Percentiles rank a stretch among this genome's conserved stretches.
Conservation (phyloP, 64 coral and sea anemone species). For the Stylophora pistillata region DNA sequence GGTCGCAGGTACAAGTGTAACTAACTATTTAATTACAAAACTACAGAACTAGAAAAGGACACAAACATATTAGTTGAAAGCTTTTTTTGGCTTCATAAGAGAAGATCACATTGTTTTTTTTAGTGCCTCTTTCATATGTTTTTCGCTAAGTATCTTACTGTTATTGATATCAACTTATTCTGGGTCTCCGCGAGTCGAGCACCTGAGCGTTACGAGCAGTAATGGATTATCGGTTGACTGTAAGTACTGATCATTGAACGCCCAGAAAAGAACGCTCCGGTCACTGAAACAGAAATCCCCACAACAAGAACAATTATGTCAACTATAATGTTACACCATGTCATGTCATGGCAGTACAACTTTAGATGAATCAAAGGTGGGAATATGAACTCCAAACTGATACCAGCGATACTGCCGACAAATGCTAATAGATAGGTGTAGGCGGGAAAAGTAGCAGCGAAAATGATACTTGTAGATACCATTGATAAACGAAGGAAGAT, state of each 20-base stretch:
- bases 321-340: constrained; percentile 64
- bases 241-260: constrained; percentile 60
- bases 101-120: too few species aligned
- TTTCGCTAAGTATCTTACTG: too few species aligned
- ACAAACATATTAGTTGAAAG: too few species aligned
- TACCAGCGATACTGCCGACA: constrained; percentile 84
- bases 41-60: too few species aligned
- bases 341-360: constrained; percentile 72
- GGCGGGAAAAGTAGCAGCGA: constrained; percentile 74
- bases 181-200: neutral
- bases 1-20: too few species aligned
- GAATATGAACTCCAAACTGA: constrained; percentile 92
- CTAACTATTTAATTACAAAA: too few species aligned
- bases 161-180: neutral
- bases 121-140: too few species aligned
- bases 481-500: constrained; percentile 56
- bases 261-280: constrained; percentile 74
- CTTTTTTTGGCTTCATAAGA: too few species aligned
- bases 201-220: neutral
- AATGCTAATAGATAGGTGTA: constrained; percentile 87
- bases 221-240: constrained; percentile 13
- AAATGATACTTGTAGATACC: constrained; percentile 56
- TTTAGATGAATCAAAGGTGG: constrained; percentile 88
- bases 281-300: constrained; percentile 66
- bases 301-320: constrained; percentile 67